These are phyloP conservation scores for Grallaria varia DNA, from an alignment of 2,113 vertebrate genomes.

Conservation along the genomic window DNA sequence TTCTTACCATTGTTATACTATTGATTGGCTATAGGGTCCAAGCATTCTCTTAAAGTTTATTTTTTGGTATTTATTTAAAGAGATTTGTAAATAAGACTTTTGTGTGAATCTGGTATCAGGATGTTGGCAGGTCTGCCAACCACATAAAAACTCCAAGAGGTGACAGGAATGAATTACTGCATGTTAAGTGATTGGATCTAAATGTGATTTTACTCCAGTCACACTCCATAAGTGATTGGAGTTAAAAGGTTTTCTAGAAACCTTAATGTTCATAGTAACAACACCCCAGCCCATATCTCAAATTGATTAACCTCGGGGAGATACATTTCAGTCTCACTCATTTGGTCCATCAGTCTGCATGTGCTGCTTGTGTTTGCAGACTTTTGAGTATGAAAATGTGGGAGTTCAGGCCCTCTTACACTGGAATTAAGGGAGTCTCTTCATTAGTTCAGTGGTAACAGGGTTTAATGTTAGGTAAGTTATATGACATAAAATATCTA, in stretches of 20 bases:
- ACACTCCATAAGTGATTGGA: background rate
- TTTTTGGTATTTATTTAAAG: background rate
- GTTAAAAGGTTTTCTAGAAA: background rate
- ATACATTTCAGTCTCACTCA: background rate
- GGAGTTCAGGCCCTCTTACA: background rate
- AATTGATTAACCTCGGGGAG: background rate
- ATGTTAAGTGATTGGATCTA: background rate
- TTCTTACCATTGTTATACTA: background rate
- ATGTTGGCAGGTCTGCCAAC: background rate
- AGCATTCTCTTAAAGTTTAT: background rate
- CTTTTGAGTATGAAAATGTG: background rate
- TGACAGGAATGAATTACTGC: background rate
- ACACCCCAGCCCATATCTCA: rapidly evolving
- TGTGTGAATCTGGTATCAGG: background rate
- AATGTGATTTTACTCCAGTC: background rate
- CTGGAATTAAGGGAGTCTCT: background rate
- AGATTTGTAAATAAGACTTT: background rate
- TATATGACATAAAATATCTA: background rate
- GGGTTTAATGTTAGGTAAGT: background rate
- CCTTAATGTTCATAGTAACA: background rate
- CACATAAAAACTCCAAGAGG: background rate
- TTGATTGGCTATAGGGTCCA: background rate
- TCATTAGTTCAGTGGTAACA: background rate
- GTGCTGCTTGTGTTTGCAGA: background rate
- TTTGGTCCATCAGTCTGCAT: background rate